Evolutionary conservation across 2,113 vertebrate genomes (phyloP), one percentile per base, ranked within the genome.

Genomic region (Cynoglossus semilaevis): DNA sequence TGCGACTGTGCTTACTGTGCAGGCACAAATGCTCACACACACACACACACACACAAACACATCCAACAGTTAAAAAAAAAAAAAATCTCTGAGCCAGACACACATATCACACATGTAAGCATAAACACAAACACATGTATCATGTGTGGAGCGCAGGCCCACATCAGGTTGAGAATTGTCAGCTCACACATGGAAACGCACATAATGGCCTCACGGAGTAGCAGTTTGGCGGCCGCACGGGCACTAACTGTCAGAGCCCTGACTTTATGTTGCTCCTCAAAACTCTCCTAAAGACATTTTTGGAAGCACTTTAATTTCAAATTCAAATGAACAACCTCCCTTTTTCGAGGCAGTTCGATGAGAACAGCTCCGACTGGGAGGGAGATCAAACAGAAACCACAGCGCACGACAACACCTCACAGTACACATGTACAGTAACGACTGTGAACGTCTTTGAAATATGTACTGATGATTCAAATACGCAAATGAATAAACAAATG

Each of bases 181-280:
- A 40, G 74, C 77, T 79, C 79, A 80, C 81, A 84, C 72, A 63
- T 34, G 61, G 57, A 46, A 15, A 61, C 49, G 59, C 74, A 63
- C 74, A 65, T 13, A 29, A 63, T 40, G 19, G n/a, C 2, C 29
- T 14, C 37, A 74, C 70, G 50, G 65, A 61, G 57, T 47, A 14
- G 51, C 17, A 53, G 37, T 61, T 59, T 62, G 22, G 62, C 52
- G n/a, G 46, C 58, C 16, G 50, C 42, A 29, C 6, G 22, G 22
- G 3, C 22, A 29, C 22, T 29, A 29, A 29, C 3, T 29, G 22
- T 29, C 22, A 29, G 3, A 29, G n/a, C n/a, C n/a, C n/a, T n/a
- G n/a, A n/a, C n/a, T n/a, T n/a, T n/a, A n/a, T n/a, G n/a, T 15
- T 52, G 11, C 15, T 38, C 18, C 9, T 22, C 1, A 38, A 54